Conservation (phyloP, 2,797 vertebrate genomes). For the Meda fulgida region DNA sequence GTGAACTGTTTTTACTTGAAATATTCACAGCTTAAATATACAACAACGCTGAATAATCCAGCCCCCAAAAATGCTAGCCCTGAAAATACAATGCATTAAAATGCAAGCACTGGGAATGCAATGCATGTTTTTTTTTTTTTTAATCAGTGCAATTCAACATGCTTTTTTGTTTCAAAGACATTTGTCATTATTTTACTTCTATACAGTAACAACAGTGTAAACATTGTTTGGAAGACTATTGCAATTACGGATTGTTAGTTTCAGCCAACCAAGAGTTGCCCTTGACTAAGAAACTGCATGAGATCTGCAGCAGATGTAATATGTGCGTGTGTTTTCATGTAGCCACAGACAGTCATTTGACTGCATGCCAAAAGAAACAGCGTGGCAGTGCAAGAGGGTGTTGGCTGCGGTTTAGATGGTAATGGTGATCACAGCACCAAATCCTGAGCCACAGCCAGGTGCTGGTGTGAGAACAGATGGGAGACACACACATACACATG, state of each 20-base stretch:
- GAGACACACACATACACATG: slow-evolving; percentile 19
- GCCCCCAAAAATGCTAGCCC: neutral
- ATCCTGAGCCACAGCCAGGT: slow-evolving; percentile 64
- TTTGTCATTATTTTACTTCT: neutral
- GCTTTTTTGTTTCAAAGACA: neutral
- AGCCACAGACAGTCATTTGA: slow-evolving; percentile 45
- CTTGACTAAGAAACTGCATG: neutral
- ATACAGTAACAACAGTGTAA: neutral
- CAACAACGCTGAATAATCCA: neutral
- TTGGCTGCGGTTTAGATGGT: slow-evolving; percentile 57
- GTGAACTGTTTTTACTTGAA: too few relatives aligned
- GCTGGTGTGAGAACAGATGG: slow-evolving; percentile 57
- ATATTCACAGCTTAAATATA: too few relatives aligned
- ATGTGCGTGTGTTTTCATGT: slow-evolving; percentile 43
- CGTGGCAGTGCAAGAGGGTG: slow-evolving; percentile 34
- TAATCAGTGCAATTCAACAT: neutral
- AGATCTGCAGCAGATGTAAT: slow-evolving; percentile 17
- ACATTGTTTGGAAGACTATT: neutral
- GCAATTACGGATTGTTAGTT: neutral
- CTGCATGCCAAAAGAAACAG: slow-evolving; percentile 53
- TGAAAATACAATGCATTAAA: neutral
- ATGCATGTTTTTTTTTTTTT: neutral
- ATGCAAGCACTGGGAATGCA: neutral
- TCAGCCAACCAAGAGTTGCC: neutral
- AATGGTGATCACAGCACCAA: slow-evolving; percentile 66